Evolutionary conservation across 2,113 vertebrate species (phyloP), one percentile per base, ranked within the genome.

Genomic region (Eidolon helvum): DNA sequence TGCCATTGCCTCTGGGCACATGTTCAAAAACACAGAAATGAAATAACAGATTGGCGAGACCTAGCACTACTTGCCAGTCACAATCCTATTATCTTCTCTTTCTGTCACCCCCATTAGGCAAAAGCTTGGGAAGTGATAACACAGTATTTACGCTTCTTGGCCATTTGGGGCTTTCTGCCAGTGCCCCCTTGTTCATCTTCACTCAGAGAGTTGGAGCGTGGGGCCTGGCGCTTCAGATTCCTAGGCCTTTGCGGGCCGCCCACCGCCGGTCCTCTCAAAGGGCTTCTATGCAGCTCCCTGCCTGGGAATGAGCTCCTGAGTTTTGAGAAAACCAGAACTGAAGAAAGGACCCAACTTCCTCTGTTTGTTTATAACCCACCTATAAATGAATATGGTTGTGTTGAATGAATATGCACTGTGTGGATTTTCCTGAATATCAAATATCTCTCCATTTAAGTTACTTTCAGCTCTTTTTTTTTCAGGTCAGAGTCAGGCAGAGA

Each of bases 21-120:
- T 94, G 93, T 97, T 97, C 98, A 98, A 94, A 96, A 97, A 91
- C 1, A 1, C 88, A 90, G 91, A 97, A 95, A 96, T 93, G 96
- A 94, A 97, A 45, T 93, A 96, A 94, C 95, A 97, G 92, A 94
- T 97, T 84, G 95, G 88, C 95, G 75, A 95, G 97, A 65, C 94
- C 1, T 7, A 84, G 48, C 71, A 33, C 72, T 84, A 45, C 92
- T 94, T 96, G 83, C 96, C 65, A 77, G 94, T 91, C 94, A 89
- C 88, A 93, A n/a, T 91, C 94, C 95, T 91, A 43, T 94, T 94
- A 96, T 86, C 97, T 94, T 90, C 87, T 93, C 26, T 0, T 87
- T 92, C 95, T 96, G 92, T 96, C 94, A 79, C 93, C 86, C 48
- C 68, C 68, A 35, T 92, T 87, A 91, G 88, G 88, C 94, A 80